Evolutionary conservation across 2,888 invertebrate genomes (phyloP).

Genomic region (Julus scandinavius): DNA sequence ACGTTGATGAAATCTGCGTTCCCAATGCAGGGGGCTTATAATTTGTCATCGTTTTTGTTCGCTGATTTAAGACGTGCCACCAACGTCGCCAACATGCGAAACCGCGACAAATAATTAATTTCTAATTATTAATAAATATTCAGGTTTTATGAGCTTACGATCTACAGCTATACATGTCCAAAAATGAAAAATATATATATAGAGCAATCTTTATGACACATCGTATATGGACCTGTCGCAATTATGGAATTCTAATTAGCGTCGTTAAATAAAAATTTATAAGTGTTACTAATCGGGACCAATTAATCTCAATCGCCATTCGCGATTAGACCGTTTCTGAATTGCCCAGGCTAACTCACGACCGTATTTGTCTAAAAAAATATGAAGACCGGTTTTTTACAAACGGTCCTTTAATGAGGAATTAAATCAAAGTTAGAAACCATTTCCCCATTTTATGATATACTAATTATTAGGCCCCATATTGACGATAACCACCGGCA

Average conservation of each 20-base stretch:
- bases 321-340: neutral
- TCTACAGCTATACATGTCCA: neutral
- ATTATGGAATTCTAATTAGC: neutral
- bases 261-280: slow-evolving; percentile 5
- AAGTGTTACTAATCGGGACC: neutral
- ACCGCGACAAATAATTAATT: slow-evolving; percentile 29
- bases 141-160: neutral
- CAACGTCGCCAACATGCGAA: neutral
- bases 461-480: neutral
- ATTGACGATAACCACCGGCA: neutral
- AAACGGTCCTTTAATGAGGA: slow-evolving; percentile 36
- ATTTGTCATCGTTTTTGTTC: neutral
- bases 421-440: neutral
- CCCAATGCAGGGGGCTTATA: neutral
- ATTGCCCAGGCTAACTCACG: neutral
- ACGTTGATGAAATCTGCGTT: neutral
- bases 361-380: neutral
- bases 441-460: neutral
- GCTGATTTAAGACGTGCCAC: neutral
- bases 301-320: neutral
- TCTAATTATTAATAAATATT: slow-evolving; percentile 11
- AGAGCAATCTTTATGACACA: neutral
- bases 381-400: neutral
- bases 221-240: slow-evolving; percentile 1
- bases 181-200: no score